Evolutionary conservation across 2,797 vertebrate species (phyloP), one percentile per base, ranked within the genome.

Genomic region (Diplodus sargus): DNA sequence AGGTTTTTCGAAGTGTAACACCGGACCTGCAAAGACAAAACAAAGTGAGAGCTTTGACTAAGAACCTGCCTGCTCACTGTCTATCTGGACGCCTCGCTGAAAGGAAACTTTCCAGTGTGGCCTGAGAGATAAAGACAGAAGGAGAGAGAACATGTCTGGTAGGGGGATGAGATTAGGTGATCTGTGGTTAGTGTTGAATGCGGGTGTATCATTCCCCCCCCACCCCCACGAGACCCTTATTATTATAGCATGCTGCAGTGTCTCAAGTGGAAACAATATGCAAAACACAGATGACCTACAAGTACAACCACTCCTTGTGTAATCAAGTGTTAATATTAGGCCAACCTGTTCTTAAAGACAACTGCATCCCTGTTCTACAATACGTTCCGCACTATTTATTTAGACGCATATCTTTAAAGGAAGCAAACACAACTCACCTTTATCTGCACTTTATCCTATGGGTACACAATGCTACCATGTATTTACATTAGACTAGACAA

Each of bases 1-100:
- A 17, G 92, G 85, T 51, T 93, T 91, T 58, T 90, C 42, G 57
- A 96, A 93, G 48, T 47, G 90, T 63, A 96, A 76, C 1, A 74
- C 67, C 9, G 83, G 80, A 16, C 72, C 95, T 95, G 87, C 16
- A 48, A 30, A 78, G 59, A 83, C 42, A 76, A 68, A 76, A 70
- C 43, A 71, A 20, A 47, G 23, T 4, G 13, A 63, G 23, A 34
- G 72, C 53, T 81, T 43, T 76, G 72, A 58, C 77, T 78, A 0
- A 1, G 13, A 64, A 22, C 17, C 22, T 39, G 30, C 4, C 16
- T 28, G n/a, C 18, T 49, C n/a, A 18, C 5, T 61, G 1, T n/a
- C 34, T 1, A 4, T 16, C 1, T 43, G 25, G 57, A 51, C 47
- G 45, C 62, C 39, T 58, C 34, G 22, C 51, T 69, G 66, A 25